Conservation (phyloP, 2,797 vertebrate species). For the Sebastes cheni region DNA sequence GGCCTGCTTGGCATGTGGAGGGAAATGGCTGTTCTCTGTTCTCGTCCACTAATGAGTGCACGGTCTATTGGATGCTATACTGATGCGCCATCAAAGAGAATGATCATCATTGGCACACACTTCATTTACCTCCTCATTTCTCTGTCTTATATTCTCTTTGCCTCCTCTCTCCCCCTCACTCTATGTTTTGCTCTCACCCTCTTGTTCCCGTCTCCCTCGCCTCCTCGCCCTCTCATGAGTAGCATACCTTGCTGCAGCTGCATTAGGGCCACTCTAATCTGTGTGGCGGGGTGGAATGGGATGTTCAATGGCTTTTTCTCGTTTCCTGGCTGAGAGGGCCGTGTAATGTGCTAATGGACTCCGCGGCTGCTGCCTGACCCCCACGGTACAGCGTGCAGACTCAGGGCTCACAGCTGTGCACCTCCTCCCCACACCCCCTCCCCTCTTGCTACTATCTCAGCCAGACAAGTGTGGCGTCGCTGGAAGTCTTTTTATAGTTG, state of each 20-base stretch:
- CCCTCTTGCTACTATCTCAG: slow-evolving; percentile 15
- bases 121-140: slow-evolving; percentile 66
- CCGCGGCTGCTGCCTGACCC: slow-evolving; percentile 64
- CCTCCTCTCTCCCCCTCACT: slow-evolving; percentile 3
- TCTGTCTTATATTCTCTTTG: slow-evolving; percentile 53
- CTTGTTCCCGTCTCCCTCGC: neutral
- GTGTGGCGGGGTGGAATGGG: slow-evolving; percentile 63
- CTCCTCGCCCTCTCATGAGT: slow-evolving; percentile 23
- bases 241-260: slow-evolving; percentile 55
- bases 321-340: slow-evolving; percentile 64
- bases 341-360: slow-evolving; percentile 81
- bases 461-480: slow-evolving; percentile 46
- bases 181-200: slow-evolving; percentile 6
- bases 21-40: slow-evolving; percentile 24
- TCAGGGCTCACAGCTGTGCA: slow-evolving; percentile 35
- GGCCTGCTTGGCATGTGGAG: slow-evolving; percentile 17
- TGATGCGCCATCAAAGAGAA: slow-evolving; percentile 63
- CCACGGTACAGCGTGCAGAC: slow-evolving; percentile 34
- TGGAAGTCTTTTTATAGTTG: slow-evolving; percentile 65
- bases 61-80: slow-evolving; percentile 36
- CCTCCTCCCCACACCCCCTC: neutral
- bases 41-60: slow-evolving; percentile 43
- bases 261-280: slow-evolving; percentile 69
- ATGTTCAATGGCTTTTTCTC: slow-evolving; percentile 69
- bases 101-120: slow-evolving; percentile 60